phyloP scores from a whole-genome alignment of 2,797 vertebrate genomes.

The Leucoraja ocellata region DNA sequence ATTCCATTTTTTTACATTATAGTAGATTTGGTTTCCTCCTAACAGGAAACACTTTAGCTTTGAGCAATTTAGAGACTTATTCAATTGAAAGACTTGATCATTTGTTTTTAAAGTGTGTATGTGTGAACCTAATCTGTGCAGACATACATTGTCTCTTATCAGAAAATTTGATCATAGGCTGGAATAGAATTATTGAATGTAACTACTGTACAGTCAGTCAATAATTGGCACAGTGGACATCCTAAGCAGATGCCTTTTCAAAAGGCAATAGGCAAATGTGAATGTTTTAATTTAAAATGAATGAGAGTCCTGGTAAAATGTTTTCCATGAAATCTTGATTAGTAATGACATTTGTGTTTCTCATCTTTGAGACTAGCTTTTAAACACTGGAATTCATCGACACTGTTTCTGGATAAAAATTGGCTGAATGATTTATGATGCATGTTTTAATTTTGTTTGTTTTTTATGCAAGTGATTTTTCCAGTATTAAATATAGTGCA shows the following conservation, averaged over 20 bases:
- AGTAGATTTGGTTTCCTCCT: neutral
- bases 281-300: slow-evolving; percentile 47
- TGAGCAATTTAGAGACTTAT: neutral
- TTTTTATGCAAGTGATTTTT: slow-evolving; percentile 16
- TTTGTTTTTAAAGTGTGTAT: slow-evolving; percentile 43
- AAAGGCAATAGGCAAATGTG: slow-evolving; percentile 52
- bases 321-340: neutral
- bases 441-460: neutral
- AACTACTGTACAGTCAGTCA: slow-evolving; percentile 47
- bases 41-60: neutral
- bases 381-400: slow-evolving; percentile 37
- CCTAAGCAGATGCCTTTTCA: slow-evolving; percentile 9
- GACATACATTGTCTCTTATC: slow-evolving; percentile 22
- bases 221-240: slow-evolving; percentile 47
- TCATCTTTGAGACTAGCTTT: slow-evolving; percentile 16
- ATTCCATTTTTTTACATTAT: slow-evolving; percentile 21
- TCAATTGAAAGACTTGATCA: slow-evolving; percentile 48
- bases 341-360: neutral
- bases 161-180: slow-evolving; percentile 52
- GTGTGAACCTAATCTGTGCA: slow-evolving; percentile 37
- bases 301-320: neutral
- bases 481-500: slow-evolving; percentile 32
- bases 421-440: slow-evolving; percentile 22
- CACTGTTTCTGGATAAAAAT: neutral
- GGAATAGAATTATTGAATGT: slow-evolving; percentile 55